Base-by-base conservation (phyloP, 1,140 invertebrate species). In the Pemphigus obesinymphae region DNA sequence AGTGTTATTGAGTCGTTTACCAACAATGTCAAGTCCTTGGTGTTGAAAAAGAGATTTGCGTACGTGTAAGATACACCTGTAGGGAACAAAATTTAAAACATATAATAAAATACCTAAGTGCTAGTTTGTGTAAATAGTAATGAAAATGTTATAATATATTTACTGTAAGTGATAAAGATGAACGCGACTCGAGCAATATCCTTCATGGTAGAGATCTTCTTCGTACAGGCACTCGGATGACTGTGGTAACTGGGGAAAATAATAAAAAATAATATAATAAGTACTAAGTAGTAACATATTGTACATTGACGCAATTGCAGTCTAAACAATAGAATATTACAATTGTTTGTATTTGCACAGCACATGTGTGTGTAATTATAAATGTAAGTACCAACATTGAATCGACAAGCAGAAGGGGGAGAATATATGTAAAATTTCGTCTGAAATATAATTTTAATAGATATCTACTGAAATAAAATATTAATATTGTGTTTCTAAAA, bases 21-120 rank as follows among this genome's bases (percentile, higher is more conserved):
- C 37, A 80, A 80, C 37, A 80, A 11, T 43, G 40, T 43, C 6
- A 80, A n/a, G 8, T 80, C 76, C 23, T 43, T 63, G 26, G 55
- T 80, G 23, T 80, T 45, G 37, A 80, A 80, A 11, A 40, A 80
- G 8, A 80, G 45, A 63, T 13, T 45, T 45, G 76, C 76, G 26
- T 29, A 40, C 5, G 37, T 20, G 5, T 29, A 26, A 10, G 15
- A 80, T 11, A n/a, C 20, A 43, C 34, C 76, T 80, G 23, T 61
- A n/a, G 17, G 0, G 50, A 50, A 50, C 17, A 73, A 73, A 50
- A 17, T 8, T 70, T 43, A 29, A 11, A 48, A 50, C 26, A n/a
- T n/a, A 31, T 11, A 20, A 26, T 29, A 55, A 13, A 11, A 15
- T 29, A 13, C 1, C 17, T 4, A 3, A 3, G 8, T 7, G 10